phyloP scores from a whole-genome alignment of 2,797 vertebrate species.

The Ctenopoma kingsleyae region DNA sequence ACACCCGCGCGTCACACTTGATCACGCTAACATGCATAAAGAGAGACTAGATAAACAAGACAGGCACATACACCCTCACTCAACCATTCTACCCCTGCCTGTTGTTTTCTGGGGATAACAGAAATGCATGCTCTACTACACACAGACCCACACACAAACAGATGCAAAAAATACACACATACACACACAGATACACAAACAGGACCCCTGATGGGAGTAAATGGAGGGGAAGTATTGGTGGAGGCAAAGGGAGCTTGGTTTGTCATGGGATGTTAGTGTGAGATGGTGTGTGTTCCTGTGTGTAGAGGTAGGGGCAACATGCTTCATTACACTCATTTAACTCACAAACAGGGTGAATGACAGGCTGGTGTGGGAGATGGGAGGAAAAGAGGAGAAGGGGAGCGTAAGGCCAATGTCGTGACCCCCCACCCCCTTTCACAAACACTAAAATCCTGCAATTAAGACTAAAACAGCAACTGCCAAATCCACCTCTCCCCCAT shows the following conservation, averaged over 20 bases:
- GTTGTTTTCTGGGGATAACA: conserved; percentile 72
- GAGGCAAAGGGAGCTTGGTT: conserved; percentile 69
- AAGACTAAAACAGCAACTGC: conserved; percentile 82
- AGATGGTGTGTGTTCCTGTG: conserved; percentile 53
- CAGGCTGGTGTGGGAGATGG: conserved; percentile 79
- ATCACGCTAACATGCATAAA: conserved; percentile 73
- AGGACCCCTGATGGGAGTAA: conserved; percentile 76
- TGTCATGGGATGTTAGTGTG: conserved; percentile 80
- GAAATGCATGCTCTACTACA: conserved; percentile 68
- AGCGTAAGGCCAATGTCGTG: conserved; percentile 60
- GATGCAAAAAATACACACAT: conserved; percentile 56
- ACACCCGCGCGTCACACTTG: conserved; percentile 75
- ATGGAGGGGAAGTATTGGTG: conserved; percentile 80
- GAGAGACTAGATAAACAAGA: conserved; percentile 69
- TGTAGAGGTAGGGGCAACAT: conserved; percentile 61
- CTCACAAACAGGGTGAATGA: conserved; percentile 83
- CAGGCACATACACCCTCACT: conserved; percentile 50
- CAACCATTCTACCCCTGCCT: conserved; percentile 53
- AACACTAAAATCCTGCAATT: conserved; percentile 84
- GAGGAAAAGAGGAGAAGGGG: conserved; percentile 58
- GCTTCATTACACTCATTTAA: conserved; percentile 86
- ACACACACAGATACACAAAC: conserved; percentile 60
- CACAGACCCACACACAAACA: conserved; percentile 58
- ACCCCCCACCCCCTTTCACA: conserved; percentile 70
- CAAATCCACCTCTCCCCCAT: conserved; percentile 61